A percentile compares a stretch with the other conserved stretches of the same genome.
phyloP scores from a whole-genome alignment of 2,797 vertebrate genomes.

The Acridotheres tristis region DNA sequence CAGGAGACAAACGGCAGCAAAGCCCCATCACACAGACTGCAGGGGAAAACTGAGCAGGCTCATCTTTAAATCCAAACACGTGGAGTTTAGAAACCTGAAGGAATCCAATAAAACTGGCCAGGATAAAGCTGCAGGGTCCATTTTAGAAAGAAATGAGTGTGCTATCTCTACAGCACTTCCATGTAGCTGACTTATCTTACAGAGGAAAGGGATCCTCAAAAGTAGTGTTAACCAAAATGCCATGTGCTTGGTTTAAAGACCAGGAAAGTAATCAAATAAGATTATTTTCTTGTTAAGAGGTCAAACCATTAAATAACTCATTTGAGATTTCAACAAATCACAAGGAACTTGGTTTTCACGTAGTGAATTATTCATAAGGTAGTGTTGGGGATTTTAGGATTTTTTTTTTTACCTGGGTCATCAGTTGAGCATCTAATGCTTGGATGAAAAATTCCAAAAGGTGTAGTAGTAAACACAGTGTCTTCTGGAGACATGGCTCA shows the following conservation, averaged over 20 bases:
- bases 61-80: not conserved
- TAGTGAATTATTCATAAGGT: not conserved
- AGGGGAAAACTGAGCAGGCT: not conserved
- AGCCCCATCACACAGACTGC: not conserved
- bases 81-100: not conserved
- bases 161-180: not conserved
- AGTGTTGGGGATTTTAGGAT: not conserved
- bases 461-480: constrained; percentile 82
- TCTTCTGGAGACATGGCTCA: constrained; percentile 79
- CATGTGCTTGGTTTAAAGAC: not conserved
- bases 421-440: constrained; percentile 77
- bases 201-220: not conserved
- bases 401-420: constrained; percentile 81
- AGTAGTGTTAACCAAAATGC: not conserved
- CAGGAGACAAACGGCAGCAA: not conserved
- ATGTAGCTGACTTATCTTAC: not conserved
- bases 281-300: not conserved
- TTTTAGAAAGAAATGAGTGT: not conserved
- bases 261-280: not conserved
- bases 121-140: not conserved
- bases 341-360: not conserved
- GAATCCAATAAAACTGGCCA: not conserved
- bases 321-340: not conserved
- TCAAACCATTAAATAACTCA: not conserved
- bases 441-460: constrained; percentile 82